These are phyloP conservation scores for Aphidius colemani DNA, from an alignment of 2,888 invertebrate genomes.

Conservation along the genomic window DNA sequence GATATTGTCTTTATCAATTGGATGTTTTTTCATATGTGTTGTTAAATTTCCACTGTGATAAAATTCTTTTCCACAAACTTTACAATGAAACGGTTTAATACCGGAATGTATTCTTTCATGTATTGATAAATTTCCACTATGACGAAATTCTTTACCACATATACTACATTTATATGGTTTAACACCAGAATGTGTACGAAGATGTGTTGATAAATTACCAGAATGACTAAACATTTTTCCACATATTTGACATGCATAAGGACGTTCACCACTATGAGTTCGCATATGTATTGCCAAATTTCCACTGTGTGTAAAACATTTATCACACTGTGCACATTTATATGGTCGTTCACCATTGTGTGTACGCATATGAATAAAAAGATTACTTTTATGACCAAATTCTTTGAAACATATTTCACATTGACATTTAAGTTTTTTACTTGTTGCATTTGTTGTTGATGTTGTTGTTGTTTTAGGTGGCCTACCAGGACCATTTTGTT, in stretches of 20 bases:
- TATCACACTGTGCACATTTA: slow-evolving; percentile 57
- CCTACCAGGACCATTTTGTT: slow-evolving; percentile 49
- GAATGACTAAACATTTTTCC: slow-evolving; percentile 59
- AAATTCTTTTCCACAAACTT: slow-evolving; percentile 57
- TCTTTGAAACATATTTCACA: slow-evolving; percentile 59
- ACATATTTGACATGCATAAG: slow-evolving; percentile 57
- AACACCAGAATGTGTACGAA: slow-evolving; percentile 56
- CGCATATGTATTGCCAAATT: slow-evolving; percentile 58
- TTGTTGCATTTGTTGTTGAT: slow-evolving; percentile 22
- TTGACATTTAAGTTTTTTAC: slow-evolving; percentile 54
- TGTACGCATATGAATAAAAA: slow-evolving; percentile 58
- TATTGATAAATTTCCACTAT: slow-evolving; percentile 58
- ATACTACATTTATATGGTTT: slow-evolving; percentile 57
- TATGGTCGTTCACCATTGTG: slow-evolving; percentile 58
- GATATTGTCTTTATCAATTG: slow-evolving; percentile 31
- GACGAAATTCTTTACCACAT: slow-evolving; percentile 56
- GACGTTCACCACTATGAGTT: slow-evolving; percentile 58
- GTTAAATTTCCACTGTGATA: slow-evolving; percentile 58
- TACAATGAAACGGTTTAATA: slow-evolving; percentile 58
- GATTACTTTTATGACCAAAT: slow-evolving; percentile 57
- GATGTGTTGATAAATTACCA: slow-evolving; percentile 56
- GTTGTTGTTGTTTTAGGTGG: slow-evolving; percentile 43
- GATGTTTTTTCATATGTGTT: slow-evolving; percentile 58
- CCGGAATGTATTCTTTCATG: slow-evolving; percentile 59
- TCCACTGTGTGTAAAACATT: slow-evolving; percentile 58